Conservation (phyloP, 35 echinoderm and acorn worm genomes). For the Apostichopus californicus region DNA sequence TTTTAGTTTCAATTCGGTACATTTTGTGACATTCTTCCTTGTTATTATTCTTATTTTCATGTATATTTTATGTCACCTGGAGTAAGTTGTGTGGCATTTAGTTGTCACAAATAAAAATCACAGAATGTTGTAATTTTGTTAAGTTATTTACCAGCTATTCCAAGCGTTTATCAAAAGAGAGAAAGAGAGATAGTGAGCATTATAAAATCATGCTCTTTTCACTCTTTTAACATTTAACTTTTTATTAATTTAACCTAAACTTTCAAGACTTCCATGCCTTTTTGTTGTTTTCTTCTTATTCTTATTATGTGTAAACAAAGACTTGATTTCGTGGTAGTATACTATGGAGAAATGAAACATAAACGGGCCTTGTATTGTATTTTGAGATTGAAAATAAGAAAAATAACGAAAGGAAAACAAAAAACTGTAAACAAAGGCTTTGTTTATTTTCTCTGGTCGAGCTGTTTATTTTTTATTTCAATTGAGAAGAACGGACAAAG, state of each 20-base stretch:
- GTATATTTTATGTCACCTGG: too few species aligned
- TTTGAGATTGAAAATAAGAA: not conserved
- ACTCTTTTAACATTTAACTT: not conserved
- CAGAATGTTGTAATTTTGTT: too few species aligned
- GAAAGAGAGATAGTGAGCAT: too few species aligned
- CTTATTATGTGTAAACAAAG: not conserved
- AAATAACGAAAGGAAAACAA: not conserved
- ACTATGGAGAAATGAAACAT: not conserved
- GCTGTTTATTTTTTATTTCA: not conserved
- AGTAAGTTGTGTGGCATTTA: too few species aligned
- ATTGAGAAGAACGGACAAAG: not conserved
- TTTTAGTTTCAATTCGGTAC: too few species aligned
- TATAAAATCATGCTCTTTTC: not conserved
- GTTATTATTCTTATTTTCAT: not conserved
- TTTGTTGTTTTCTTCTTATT: not conserved
- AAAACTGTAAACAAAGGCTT: not conserved
- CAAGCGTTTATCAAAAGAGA: too few species aligned
- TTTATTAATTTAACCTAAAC: not conserved
- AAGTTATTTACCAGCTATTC: too few species aligned
- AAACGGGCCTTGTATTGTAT: conserved; percentile 24
- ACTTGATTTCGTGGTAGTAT: not conserved
- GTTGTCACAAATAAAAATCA: too few species aligned
- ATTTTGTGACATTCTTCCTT: too few species aligned
- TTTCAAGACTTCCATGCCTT: not conserved
- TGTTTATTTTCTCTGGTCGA: not conserved